These are phyloP conservation scores for Stylophora pistillata DNA, from an alignment of 64 coral and sea anemone genomes.

Conservation along the genomic window DNA sequence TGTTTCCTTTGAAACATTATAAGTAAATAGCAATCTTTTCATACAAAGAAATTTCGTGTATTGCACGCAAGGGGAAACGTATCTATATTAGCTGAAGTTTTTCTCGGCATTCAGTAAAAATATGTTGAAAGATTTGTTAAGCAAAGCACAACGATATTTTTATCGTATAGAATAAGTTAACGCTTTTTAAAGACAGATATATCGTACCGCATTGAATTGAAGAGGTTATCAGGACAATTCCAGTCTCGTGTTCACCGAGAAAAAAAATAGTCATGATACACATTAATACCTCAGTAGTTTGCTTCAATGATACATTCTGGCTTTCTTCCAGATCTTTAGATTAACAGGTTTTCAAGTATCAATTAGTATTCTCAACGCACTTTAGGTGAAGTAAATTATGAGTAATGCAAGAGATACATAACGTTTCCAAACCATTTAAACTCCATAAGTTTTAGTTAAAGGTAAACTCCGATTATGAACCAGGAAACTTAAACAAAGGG, in stretches of 20 bases:
- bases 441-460: too few species aligned
- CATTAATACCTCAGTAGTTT: neutral
- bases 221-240: constrained; percentile 18
- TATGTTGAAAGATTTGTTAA: neutral
- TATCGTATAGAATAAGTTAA: constrained; percentile 11
- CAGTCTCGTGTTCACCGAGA: neutral
- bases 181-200: constrained; percentile 5
- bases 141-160: neutral
- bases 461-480: neutral
- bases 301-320: neutral
- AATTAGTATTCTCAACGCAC: neutral
- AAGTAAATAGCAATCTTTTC: neutral
- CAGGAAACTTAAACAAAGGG: constrained; percentile 14
- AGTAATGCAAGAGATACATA: neutral
- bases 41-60: neutral
- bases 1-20: neutral
- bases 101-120: neutral
- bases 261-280: neutral
- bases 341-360: neutral
- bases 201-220: neutral
- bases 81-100: neutral
- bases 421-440: neutral
- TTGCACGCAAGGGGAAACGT: neutral
- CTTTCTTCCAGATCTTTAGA: neutral
- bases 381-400: neutral